Conservation (phyloP, 2,113 vertebrate species). For the Mastomys coucha region DNA sequence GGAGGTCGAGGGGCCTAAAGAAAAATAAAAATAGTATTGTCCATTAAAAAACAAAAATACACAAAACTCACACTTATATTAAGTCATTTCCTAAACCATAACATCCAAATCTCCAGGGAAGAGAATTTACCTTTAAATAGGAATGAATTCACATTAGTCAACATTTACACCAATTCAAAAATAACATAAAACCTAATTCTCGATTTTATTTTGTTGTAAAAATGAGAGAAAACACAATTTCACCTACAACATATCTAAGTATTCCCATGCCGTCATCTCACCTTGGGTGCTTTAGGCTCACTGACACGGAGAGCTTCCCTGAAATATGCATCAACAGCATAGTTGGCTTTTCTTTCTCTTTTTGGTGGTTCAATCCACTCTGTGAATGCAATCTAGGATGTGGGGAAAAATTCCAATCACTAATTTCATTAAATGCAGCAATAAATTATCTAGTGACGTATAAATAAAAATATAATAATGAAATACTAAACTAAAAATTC, state of each 20-base stretch:
- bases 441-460: neutral
- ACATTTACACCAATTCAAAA: slow-evolving; percentile 24
- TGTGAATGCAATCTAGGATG: slow-evolving; percentile 93
- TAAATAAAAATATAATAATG: neutral
- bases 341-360: slow-evolving; percentile 98
- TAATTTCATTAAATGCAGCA: neutral
- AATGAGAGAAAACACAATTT: neutral
- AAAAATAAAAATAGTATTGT: neutral
- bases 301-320: slow-evolving; percentile 98
- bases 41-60: slow-evolving; percentile 18
- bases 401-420: slow-evolving; percentile 10
- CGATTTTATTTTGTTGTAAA: neutral
- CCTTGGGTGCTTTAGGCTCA: slow-evolving; percentile 99
- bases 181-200: neutral
- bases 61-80: neutral
- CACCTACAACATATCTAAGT: neutral
- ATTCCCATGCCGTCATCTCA: slow-evolving; percentile 77
- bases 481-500: neutral
- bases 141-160: neutral
- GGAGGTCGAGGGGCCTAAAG: slow-evolving; percentile 96
- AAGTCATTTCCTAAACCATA: neutral
- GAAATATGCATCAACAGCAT: slow-evolving; percentile 99
- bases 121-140: slow-evolving; percentile 23
- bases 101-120: slow-evolving; percentile 22
- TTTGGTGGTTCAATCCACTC: slow-evolving; percentile 99